Evolutionary conservation across 2,113 vertebrate species (phyloP).

Genomic region (Bos indicus): DNA sequence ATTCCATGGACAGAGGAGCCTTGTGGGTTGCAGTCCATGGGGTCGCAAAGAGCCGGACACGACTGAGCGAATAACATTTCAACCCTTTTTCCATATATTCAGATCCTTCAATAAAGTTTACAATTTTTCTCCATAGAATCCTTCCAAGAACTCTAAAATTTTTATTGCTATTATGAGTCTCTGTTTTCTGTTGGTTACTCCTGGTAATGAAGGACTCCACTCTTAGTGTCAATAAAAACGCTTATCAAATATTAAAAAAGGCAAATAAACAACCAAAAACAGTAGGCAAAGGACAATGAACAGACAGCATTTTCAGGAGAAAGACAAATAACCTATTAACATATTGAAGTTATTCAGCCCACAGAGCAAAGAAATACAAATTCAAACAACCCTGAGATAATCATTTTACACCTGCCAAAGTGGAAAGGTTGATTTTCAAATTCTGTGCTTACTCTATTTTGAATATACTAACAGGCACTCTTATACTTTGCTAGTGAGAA

Average conservation of each 20-base stretch:
- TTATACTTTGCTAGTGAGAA: neutral
- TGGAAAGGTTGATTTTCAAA: constrained; percentile 28
- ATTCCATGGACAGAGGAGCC: neutral
- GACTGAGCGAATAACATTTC: neutral
- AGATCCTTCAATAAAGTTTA: neutral
- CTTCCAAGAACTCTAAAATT: constrained; percentile 1
- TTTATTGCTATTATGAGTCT: neutral
- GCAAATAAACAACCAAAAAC: neutral
- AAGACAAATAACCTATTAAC: neutral
- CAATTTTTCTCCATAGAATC: neutral
- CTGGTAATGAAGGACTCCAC: neutral
- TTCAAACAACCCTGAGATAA: constrained; percentile 2
- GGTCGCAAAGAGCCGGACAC: neutral
- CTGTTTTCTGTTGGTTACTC: constrained; percentile 23
- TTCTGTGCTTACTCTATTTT: neutral
- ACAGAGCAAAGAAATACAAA: constrained; percentile 11
- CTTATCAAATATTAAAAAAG: constrained; percentile 12
- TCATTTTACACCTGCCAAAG: constrained; percentile 16
- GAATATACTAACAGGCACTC: neutral
- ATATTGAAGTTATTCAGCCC: neutral
- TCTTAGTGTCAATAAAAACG: neutral
- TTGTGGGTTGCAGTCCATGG: neutral
- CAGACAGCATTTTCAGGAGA: constrained; percentile 22
- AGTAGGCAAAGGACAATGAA: neutral
- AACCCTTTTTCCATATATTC: neutral